Conservation (phyloP, 2,888 invertebrate genomes). For the Apamea monoglypha region DNA sequence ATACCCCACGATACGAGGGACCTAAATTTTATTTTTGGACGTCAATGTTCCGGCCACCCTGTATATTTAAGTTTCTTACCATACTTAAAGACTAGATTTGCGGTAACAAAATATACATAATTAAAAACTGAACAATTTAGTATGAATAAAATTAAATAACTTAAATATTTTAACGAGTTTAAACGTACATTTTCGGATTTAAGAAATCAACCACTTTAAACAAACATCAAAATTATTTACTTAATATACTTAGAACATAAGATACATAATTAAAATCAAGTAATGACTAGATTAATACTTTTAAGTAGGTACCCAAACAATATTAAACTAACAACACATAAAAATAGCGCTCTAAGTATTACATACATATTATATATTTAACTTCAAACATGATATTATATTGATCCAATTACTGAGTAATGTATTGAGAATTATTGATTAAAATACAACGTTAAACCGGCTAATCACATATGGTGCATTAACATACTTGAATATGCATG, state of each 20-base stretch:
- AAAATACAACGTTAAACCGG: slow-evolving; percentile 18
- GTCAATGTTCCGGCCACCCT: too few species aligned
- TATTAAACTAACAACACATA: slow-evolving; percentile 10
- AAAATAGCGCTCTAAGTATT: slow-evolving; percentile 11
- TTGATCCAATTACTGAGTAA: slow-evolving; percentile 26
- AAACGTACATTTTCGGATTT: not conserved
- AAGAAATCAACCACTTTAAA: slow-evolving; percentile 2
- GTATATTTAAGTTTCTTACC: not conserved
- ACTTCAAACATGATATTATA: slow-evolving; percentile 26
- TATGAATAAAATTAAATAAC: not conserved
- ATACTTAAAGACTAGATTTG: slow-evolving; percentile 37
- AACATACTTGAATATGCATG: slow-evolving; percentile 17
- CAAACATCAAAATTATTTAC: not conserved
- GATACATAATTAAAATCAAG: not conserved
- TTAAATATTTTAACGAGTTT: not conserved
- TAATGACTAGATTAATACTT: not conserved
- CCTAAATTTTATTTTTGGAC: too few species aligned
- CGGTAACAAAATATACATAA: slow-evolving; percentile 17
- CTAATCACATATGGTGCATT: slow-evolving; percentile 31
- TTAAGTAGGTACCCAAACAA: not conserved
- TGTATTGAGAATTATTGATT: slow-evolving; percentile 24
- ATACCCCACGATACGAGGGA: too few species aligned
- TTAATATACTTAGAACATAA: slow-evolving; percentile 1
- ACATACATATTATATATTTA: not conserved
- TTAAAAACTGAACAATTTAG: slow-evolving; percentile 11